Evolutionary conservation across 2,888 invertebrate genomes (phyloP).

Genomic region (Heliconius ethilla): DNA sequence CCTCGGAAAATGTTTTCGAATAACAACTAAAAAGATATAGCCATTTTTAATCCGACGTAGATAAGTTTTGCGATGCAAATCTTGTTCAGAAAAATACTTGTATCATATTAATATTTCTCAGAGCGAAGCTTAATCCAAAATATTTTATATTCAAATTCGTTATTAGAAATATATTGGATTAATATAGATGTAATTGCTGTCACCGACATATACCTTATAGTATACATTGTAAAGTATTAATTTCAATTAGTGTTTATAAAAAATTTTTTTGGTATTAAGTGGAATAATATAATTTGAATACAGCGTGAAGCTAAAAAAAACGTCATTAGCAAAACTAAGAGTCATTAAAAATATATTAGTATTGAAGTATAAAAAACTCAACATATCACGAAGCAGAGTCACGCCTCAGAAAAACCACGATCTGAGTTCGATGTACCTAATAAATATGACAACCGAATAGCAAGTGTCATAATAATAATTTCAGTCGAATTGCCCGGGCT

Average conservation of each 20-base stretch:
- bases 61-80: not conserved
- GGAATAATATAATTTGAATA: too few relatives aligned
- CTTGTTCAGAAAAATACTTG: not conserved
- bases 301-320: not conserved
- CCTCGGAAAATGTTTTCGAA: too few relatives aligned
- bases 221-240: too few relatives aligned
- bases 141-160: not conserved
- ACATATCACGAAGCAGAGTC: slow-evolving; percentile 54
- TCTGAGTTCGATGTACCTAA: slow-evolving; percentile 55
- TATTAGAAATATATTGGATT: not conserved
- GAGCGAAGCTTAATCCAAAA: not conserved
- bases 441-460: slow-evolving; percentile 47
- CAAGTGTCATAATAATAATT: slow-evolving; percentile 38
- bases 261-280: too few relatives aligned
- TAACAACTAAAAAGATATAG: too few relatives aligned
- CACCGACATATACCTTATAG: too few relatives aligned
- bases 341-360: slow-evolving; percentile 13
- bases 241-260: too few relatives aligned
- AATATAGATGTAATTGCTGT: not conserved
- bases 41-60: not conserved
- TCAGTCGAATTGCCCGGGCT: slow-evolving; percentile 33
- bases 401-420: slow-evolving; percentile 47
- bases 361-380: slow-evolving; percentile 39
- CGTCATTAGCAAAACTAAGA: not conserved
- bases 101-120: not conserved